Evolutionary conservation across 2,797 vertebrate genomes (phyloP).

Genomic region (Paguma larvata): DNA sequence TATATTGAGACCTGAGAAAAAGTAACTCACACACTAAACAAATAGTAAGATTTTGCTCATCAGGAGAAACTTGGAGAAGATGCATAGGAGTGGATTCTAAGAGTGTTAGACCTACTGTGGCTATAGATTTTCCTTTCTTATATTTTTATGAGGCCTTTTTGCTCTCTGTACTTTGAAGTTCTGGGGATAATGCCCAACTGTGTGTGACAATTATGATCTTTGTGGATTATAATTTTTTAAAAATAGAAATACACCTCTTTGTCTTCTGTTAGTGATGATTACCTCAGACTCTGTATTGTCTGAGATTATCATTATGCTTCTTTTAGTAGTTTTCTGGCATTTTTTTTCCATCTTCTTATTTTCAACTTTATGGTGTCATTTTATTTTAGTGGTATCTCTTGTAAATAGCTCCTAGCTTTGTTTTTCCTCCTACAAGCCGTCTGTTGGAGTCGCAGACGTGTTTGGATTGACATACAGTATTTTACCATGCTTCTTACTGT

Average conservation of each 20-base stretch:
- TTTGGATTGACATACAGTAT: not conserved
- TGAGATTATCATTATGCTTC: not conserved
- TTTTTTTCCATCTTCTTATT: not conserved
- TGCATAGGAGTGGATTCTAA: not conserved
- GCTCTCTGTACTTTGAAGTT: conserved; percentile 26
- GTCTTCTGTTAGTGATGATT: not conserved
- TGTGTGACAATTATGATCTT: not conserved
- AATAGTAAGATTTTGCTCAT: not conserved
- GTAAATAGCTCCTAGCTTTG: not conserved
- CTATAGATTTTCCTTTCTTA: not conserved
- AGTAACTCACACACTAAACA: not conserved
- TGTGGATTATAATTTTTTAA: not conserved
- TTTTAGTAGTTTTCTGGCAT: conserved; percentile 12
- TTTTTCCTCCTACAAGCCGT: not conserved
- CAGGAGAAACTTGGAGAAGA: not conserved
- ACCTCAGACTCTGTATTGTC: not conserved
- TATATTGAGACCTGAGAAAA: not conserved
- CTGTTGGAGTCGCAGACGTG: not conserved
- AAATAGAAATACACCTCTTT: not conserved
- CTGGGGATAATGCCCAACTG: not conserved
- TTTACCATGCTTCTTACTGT: conserved; percentile 16
- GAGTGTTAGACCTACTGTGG: not conserved
- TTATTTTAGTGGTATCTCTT: conserved; percentile 19
- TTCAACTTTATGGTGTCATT: not conserved
- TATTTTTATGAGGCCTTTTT: not conserved